Base-by-base conservation (phyloP, 2,797 vertebrate genomes). In the Spondyliosoma cantharus region DNA sequence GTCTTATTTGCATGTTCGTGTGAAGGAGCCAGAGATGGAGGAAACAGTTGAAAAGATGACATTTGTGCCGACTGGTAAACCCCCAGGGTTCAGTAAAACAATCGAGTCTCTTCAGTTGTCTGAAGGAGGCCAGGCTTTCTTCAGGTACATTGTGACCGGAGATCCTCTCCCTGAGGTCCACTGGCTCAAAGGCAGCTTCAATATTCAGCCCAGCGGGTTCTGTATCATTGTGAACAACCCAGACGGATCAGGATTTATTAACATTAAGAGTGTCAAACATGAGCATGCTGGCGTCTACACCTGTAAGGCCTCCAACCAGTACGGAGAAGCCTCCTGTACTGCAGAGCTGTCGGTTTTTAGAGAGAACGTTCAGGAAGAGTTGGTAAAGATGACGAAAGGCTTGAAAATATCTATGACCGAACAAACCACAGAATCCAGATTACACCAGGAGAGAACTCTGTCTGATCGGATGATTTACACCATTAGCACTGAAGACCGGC, bases 161-260 rank as follows among this genome's bases (percentile, higher is more conserved):
- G 84, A 95, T 8, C 97, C 96, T 6, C 75, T 91, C 15, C 96
- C 97, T 0, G 71, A 91, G 0, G 79, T 97, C 65, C 90, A 92
- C 20, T 97, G 98, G 97, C 94, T 96, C 83, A 96, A 78, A 91
- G 96, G 91, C n/a, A 92, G 62, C 6, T 48, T 87, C 63, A 92
- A 86, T 52, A 89, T 98, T 74, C 91, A 92, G 66, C 90, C 96
- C 0, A 90, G 83, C 56, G 90, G 81, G 0, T 88, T 76, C 62
- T 93, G 9, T 62, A 89, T 94, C 61, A 75, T 96, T 29, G 88
- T 93, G 67, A 94, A 92, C 62, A 94, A 93, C 43, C 74, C 91
- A 0, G 95, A 96, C 0, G 96, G 97, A 7, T 96, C 95, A 0
- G 98, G 98, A 2, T 96, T 93, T 8, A 89, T 98, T 24, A 93